Base-by-base conservation (phyloP, 1,140 invertebrate species). In the Dreissena polymorpha region DNA sequence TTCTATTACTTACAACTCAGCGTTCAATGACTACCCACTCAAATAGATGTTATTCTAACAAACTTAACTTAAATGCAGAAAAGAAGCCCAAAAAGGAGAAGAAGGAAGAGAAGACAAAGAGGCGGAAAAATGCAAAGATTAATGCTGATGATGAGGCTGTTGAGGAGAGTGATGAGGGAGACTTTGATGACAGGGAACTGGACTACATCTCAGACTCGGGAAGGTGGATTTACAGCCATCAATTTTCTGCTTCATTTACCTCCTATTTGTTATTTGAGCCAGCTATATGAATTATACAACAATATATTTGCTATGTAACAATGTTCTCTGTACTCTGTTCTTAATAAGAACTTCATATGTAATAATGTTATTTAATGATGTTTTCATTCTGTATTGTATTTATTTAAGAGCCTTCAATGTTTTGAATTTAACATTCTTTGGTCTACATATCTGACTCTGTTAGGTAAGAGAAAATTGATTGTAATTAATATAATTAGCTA, bases 131-230 rank as follows among this genome's bases (percentile, higher is more conserved):
- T 89, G 95, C 95, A 75, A 96, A 81, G 95, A 95, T 84, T 95
- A 97, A 98, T 88, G 95, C 90, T 80, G 91, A 93, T 87, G 93
- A 96, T 87, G 97, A 98, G 90, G 97, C 97, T 0, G 95, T 97
- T 73, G 98, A 99, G 93, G 98, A 99, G 92, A 98, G 97, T 90
- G 98, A 99, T 93, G 98, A 99, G 93, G 98, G 98, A 0, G 98
- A 99, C 92, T 97, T 97, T 90, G 98, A 99, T 94, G 97, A 97
- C 0, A 93, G 96, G 84, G 98, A 99, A 94, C 92, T 94, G 12
- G 94, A 94, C 87, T 94, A 94, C 86, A 94, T 94, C 81, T 93
- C 94, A 13, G 91, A 90, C 72, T 88, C 89, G 60, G 88, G 89
- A 64, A 92, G 91, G 89, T 91, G 39, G 39, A 39, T 39, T 39